Percentiles rank a stretch among this genome's conserved stretches.
These are phyloP conservation scores for Lycocerus yunnanus DNA, from an alignment of 2,888 invertebrate genomes.

Conservation along the genomic window DNA sequence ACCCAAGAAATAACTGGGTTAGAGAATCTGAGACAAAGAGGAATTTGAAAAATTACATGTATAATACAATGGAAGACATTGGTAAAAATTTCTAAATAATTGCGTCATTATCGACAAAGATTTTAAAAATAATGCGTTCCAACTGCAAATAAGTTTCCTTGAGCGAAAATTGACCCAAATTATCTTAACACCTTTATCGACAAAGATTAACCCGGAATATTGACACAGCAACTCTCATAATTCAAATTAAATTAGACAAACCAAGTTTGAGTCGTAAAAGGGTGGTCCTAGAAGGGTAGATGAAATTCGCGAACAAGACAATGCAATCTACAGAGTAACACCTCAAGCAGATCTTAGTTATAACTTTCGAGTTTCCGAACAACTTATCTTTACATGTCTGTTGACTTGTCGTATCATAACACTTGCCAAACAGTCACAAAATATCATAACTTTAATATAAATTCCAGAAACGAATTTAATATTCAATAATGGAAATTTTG, in stretches of 20 bases:
- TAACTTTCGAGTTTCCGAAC: neutral
- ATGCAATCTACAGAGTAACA: constrained; percentile 14
- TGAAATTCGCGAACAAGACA: constrained; percentile 14
- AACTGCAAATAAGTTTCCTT: neutral
- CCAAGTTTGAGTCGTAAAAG: constrained; percentile 2
- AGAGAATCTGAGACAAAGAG: neutral
- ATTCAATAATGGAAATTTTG: neutral
- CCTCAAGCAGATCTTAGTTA: constrained; percentile 12
- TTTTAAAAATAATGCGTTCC: neutral
- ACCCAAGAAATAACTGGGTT: neutral
- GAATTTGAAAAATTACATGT: neutral
- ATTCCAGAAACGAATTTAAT: neutral
- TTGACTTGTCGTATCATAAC: constrained; percentile 4
- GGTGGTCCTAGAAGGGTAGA: neutral
- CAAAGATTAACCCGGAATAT: constrained; percentile 18
- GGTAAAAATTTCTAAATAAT: neutral
- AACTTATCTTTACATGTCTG: constrained; percentile 7
- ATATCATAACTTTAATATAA: neutral
- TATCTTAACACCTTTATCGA: constrained; percentile 16
- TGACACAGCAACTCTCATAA: constrained; percentile 21
- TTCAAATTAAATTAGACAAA: constrained; percentile 22
- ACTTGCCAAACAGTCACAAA: neutral
- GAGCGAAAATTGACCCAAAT: neutral
- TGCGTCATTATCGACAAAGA: neutral
- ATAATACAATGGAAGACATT: neutral